Percentiles rank a stretch among this genome's conserved stretches.
These are phyloP conservation scores for Whitmania pigra DNA, from an alignment of 1,140 invertebrate genomes.

Conservation along the genomic window DNA sequence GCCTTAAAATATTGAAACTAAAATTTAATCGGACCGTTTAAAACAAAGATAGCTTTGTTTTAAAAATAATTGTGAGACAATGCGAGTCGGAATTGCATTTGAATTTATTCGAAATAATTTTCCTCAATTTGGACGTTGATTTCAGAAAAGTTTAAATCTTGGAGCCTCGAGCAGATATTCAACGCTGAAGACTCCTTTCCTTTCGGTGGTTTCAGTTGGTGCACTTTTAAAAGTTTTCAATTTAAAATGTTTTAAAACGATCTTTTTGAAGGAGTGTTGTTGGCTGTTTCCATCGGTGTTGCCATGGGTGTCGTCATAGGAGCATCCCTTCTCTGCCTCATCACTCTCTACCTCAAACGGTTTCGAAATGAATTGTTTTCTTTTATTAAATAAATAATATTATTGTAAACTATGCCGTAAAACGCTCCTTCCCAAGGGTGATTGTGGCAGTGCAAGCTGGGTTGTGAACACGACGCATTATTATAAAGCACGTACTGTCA, in stretches of 20 bases:
- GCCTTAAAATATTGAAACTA: too few species aligned
- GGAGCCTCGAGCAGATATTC: constrained; percentile 19
- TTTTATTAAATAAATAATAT: not conserved
- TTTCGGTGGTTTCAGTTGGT: constrained; percentile 4
- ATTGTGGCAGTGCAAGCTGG: too few species aligned
- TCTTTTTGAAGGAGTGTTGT: constrained; percentile 19
- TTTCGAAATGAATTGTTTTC: not conserved
- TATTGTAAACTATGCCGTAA: not conserved
- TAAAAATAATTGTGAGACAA: too few species aligned
- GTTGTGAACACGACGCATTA: too few species aligned
- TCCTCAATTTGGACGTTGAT: not conserved
- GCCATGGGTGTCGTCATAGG: constrained; percentile 23
- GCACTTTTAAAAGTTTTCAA: not conserved
- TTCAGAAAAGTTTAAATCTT: not conserved
- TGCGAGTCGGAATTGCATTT: too few species aligned
- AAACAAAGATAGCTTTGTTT: too few species aligned
- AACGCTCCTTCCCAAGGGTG: too few species aligned
- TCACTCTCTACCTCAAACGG: constrained; percentile 19
- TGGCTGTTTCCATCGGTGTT: constrained; percentile 21
- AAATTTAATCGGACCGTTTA: too few species aligned
- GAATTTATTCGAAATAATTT: too few species aligned
- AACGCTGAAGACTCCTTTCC: constrained; percentile 15
- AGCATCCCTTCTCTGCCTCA: constrained; percentile 19
- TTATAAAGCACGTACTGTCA: too few species aligned
- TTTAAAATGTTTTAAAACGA: not conserved